Evolutionary conservation across 2,888 invertebrate species (phyloP).

Genomic region (Siphlonurus alternatus): DNA sequence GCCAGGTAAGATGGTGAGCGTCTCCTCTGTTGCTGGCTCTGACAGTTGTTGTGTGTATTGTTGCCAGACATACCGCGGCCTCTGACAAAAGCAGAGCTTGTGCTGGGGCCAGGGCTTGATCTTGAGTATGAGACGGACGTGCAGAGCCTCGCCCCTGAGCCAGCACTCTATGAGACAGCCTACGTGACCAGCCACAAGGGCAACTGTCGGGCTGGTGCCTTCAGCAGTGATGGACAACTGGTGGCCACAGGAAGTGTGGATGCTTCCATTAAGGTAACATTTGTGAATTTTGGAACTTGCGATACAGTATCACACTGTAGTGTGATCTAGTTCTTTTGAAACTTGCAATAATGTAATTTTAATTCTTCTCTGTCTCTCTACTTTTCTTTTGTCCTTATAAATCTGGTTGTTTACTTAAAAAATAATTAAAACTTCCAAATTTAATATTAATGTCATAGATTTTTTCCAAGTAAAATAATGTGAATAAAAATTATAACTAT

Average conservation of each 20-base stretch:
- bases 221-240: conserved; percentile 85
- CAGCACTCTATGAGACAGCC: conserved; percentile 94
- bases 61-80: conserved; percentile 28
- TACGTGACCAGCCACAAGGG: conserved; percentile 98
- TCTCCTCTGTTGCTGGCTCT: too few relatives aligned
- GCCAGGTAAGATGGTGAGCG: conserved; percentile 31
- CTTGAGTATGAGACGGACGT: conserved; percentile 95
- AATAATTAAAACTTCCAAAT: too few relatives aligned
- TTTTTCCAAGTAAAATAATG: too few relatives aligned
- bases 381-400: too few relatives aligned
- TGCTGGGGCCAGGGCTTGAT: conserved; percentile 58
- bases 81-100: conserved; percentile 29
- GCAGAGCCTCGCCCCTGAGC: conserved; percentile 83
- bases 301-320: too few relatives aligned
- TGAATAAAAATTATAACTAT: too few relatives aligned
- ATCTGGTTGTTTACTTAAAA: too few relatives aligned
- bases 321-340: too few relatives aligned
- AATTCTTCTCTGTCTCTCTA: too few relatives aligned
- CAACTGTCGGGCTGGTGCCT: conserved; percentile 88
- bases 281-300: not conserved
- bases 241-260: conserved; percentile 98
- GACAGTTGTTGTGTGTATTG: not conserved
- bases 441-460: too few relatives aligned
- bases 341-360: too few relatives aligned
- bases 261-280: conserved; percentile 78